Evolutionary conservation across 2,888 invertebrate genomes (phyloP), one percentile per base, ranked within the genome.

Genomic region (Dryadula phaetusa): DNA sequence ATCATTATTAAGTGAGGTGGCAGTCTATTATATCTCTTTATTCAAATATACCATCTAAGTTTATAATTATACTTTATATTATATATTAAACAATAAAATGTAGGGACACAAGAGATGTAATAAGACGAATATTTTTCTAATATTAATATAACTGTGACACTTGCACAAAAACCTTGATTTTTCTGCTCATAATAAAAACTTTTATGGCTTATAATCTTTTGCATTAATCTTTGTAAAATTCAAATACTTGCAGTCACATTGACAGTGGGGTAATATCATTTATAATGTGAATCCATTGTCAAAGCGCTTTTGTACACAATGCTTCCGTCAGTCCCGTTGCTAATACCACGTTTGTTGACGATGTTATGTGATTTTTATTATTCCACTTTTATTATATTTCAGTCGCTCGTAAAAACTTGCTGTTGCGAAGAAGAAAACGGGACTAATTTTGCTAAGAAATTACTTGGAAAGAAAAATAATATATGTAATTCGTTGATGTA

Each of bases 281-380:
- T 40, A 56, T 56, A 56, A 40, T 56, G 40, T 56, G 22, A 40
- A 25, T 40, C 22, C 56, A 56, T 56, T 56, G 56, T 56, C 22
- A 12, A 37, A 12, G 37, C 14, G 40, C 25, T 56, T 16, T 56
- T 25, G 37, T 22, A 37, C 56, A 56, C 56, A 56, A 16, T 40
- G 40, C 37, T 56, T 40, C 40, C 16, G 22, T 56, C 25, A 40
- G 37, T 40, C 22, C 8, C 37, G 54, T 40, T 16, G n/a, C 22
- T 10, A 56, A 40, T 56, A 56, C 54, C 46, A 34, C 56, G 22
- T 54, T 46, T 37, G 37, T 40, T 47, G 40, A 44, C 52, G 10
- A 20, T 25, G 16, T 40, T 40, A 56, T 25, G 40, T 40, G 22
- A 40, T 40, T 22, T 56, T 40, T 56, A 40, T 56, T 40, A 56